Evolutionary conservation across 53 echinoderm and acorn worm genomes (phyloP).

Genomic region (Crossaster papposus): DNA sequence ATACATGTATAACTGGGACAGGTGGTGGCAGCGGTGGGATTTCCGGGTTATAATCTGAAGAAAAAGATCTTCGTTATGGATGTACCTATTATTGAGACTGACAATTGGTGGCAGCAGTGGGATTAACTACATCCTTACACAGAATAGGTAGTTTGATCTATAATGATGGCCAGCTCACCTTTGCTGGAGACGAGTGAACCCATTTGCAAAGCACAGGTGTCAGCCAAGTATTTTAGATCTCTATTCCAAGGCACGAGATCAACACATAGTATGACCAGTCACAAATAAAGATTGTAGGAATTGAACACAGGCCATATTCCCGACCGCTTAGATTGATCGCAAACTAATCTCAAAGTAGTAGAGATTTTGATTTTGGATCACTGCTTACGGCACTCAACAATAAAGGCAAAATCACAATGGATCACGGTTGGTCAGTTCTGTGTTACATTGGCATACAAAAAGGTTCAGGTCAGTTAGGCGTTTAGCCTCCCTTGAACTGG

Average conservation of each 20-base stretch:
- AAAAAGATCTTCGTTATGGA: too few relatives aligned
- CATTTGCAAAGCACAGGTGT: background rate
- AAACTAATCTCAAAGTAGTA: background rate
- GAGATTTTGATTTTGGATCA: background rate
- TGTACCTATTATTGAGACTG: too few relatives aligned
- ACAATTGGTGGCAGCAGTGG: too few relatives aligned
- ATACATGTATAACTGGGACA: background rate
- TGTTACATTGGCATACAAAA: background rate
- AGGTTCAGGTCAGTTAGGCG: too few relatives aligned
- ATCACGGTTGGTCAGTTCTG: background rate
- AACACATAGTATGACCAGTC: background rate
- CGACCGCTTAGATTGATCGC: background rate
- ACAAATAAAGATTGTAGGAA: background rate
- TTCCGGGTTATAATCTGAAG: too few relatives aligned
- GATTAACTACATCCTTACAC: too few relatives aligned
- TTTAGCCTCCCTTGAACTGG: background rate
- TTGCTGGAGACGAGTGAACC: background rate
- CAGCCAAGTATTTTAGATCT: background rate
- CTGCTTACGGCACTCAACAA: background rate
- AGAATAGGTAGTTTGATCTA: background rate
- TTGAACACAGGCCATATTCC: background rate
- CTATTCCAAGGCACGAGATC: background rate
- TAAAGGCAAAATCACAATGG: background rate
- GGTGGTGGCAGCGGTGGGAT: conserved; percentile 2
- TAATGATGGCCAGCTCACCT: background rate